phyloP scores from a whole-genome alignment of 2,888 invertebrate genomes.

The Thysanoteuthis rhombus region DNA sequence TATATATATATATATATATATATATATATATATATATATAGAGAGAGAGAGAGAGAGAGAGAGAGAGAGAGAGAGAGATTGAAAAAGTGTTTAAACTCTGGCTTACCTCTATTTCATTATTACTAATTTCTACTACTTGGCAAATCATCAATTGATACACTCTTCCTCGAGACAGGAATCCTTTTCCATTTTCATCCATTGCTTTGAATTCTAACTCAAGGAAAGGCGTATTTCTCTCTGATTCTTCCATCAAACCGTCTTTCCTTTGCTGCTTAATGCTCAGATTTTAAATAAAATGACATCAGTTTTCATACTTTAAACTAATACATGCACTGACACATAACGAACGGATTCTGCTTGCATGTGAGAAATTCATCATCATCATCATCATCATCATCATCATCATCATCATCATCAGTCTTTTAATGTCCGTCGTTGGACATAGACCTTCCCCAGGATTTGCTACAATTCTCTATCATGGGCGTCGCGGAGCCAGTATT shows the following conservation, averaged over 20 bases:
- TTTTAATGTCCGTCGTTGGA: too few relatives aligned
- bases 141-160: neutral
- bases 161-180: neutral
- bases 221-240: neutral
- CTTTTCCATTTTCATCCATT: neutral
- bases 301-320: neutral
- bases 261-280: neutral
- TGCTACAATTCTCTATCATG: too few relatives aligned
- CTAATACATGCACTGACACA: neutral
- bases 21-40: neutral
- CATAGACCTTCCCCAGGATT: too few relatives aligned
- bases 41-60: neutral
- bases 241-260: neutral
- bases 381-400: too few relatives aligned
- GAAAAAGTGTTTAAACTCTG: neutral
- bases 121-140: neutral
- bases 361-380: too few relatives aligned
- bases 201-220: neutral
- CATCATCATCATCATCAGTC: too few relatives aligned
- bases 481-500: too few relatives aligned
- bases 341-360: too few relatives aligned
- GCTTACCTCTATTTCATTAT: neutral
- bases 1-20: neutral
- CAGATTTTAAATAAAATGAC: neutral
- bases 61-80: neutral